Base-by-base conservation (phyloP, 1,140 invertebrate genomes). In the Calycopis cecrops region DNA sequence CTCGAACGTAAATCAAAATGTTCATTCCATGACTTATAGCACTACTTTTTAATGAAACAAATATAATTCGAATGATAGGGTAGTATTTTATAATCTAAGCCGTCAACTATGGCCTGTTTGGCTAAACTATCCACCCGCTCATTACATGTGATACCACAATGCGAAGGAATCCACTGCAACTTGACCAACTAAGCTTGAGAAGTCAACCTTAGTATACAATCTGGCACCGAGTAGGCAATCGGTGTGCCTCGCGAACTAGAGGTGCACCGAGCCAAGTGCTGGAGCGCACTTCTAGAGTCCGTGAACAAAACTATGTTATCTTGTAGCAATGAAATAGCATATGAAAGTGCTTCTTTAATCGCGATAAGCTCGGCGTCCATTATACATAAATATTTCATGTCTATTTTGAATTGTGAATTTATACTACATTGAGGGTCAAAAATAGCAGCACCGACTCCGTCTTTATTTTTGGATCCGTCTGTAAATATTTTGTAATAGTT, bases 401-500 rank as follows among this genome's bases (percentile, higher is more conserved):
- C 17, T 17, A 48, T 48, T 48, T 48, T 48, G 28, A 48, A 48
- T 8, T 28, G 17, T 28, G 2, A 18, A 21, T 11, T 11, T 6
- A 3, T 21, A 48, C 21, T 33, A 28, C 17, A 28, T 28, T 48
- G 47, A 4, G 47, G 47, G 11, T 48, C 47, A 3, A 48, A 4
- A 48, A 48, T 28, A 28, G 47, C 47, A 28, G 21, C 47, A 28
- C 17, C 47, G 10, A 33, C 47, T 33, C 21, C 21, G 9, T 28
- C 17, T 33, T 48, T 18, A 18, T 48, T 9, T n/a, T 48, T 48
- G 10, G 47, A 48, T 4, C 47, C 47, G 21, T 48, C 47, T 48
- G 47, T 48, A 48, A 48, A 48, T 48, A 28, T 48, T 33, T 48
- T 48, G n/a, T 48, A 9, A 48, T 11, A 48, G 21, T 28, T 28